Conservation (phyloP, 2,888 invertebrate genomes). For the Mactromeris polynyma region DNA sequence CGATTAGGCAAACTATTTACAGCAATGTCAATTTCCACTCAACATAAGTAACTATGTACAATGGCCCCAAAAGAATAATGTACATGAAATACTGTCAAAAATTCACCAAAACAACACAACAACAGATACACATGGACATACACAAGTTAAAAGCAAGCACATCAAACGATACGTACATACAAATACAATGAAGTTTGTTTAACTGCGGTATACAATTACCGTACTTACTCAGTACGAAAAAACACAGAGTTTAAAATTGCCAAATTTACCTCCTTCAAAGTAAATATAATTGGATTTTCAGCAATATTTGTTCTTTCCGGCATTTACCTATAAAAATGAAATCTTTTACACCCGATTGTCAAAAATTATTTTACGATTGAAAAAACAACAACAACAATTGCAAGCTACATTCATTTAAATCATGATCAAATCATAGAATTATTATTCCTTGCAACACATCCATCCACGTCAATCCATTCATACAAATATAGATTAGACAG, state of each 20-base stretch:
- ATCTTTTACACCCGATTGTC: neutral
- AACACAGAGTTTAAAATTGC: neutral
- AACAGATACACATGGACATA: neutral
- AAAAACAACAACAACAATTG: neutral
- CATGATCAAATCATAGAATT: slow-evolving; percentile 8
- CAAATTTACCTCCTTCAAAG: neutral
- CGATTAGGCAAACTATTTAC: neutral
- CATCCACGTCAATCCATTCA: neutral
- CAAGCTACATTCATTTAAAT: neutral
- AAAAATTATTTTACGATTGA: neutral
- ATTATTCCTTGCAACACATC: neutral
- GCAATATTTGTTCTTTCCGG: neutral
- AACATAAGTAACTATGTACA: neutral
- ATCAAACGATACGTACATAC: neutral
- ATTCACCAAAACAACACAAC: neutral
- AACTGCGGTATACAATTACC: neutral
- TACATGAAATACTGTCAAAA: slow-evolving; percentile 16
- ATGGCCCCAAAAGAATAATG: slow-evolving; percentile 6
- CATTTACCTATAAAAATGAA: neutral
- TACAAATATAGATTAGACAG: neutral
- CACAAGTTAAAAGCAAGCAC: neutral
- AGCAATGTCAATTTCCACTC: neutral
- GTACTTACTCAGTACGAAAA: too few relatives aligned
- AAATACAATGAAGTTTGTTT: neutral
- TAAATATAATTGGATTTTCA: neutral